Conservation (phyloP, 2,888 invertebrate genomes). For the Hedya salicella region DNA sequence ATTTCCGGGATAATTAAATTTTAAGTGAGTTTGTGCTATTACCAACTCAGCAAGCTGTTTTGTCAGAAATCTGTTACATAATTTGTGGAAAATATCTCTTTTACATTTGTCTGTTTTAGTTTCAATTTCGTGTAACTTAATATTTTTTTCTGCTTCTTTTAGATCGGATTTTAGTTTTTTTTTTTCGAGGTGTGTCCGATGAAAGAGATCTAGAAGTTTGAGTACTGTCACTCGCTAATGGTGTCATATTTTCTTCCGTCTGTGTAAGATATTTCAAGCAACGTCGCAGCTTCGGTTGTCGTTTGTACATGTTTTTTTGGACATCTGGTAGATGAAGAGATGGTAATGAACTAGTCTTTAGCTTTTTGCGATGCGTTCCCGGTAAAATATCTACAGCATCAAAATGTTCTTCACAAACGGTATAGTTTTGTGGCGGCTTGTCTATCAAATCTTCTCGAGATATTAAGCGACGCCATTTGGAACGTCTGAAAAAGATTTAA, state of each 20-base stretch:
- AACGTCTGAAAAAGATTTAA: constrained; percentile 35
- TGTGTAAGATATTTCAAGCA: not conserved
- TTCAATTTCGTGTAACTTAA: not conserved
- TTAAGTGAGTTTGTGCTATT: not conserved
- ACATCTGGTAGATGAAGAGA: not conserved
- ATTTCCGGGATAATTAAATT: not conserved
- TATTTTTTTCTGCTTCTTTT: not conserved
- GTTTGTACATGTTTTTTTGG: not conserved
- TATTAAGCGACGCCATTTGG: constrained; percentile 43
- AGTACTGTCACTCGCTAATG: not conserved
- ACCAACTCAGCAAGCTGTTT: not conserved
- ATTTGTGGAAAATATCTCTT: not conserved
- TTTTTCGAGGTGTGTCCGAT: not conserved
- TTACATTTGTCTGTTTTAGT: not conserved
- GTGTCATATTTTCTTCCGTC: not conserved
- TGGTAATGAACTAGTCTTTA: not conserved
- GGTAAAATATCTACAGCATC: constrained; percentile 27
- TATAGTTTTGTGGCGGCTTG: constrained; percentile 34
- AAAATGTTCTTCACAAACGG: constrained; percentile 44
- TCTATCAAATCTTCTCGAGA: constrained; percentile 41
- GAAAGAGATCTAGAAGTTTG: not conserved
- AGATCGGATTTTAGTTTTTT: not conserved
- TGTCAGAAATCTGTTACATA: constrained; percentile 1
- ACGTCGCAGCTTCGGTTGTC: not conserved
- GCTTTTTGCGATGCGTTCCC: constrained; percentile 12